Conservation (phyloP, 2,888 invertebrate genomes). For the Amiota minor region DNA sequence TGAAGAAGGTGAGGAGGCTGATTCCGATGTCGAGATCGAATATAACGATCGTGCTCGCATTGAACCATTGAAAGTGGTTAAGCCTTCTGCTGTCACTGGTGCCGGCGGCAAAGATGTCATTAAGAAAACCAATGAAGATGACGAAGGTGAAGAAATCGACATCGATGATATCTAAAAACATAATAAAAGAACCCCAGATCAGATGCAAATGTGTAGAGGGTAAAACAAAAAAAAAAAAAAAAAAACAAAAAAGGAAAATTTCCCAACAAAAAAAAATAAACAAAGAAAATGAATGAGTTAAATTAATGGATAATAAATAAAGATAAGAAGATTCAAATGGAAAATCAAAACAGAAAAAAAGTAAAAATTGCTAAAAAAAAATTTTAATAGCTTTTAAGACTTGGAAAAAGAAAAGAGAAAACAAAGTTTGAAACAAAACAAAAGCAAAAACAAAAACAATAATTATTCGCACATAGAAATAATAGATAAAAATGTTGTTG, state of each 20-base stretch:
- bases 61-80: constrained; percentile 81
- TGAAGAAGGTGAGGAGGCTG: constrained; percentile 74
- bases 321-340: too few species aligned
- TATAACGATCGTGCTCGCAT: constrained; percentile 90
- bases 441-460: not conserved
- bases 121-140: constrained; percentile 77
- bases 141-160: constrained; percentile 89
- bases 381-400: too few species aligned
- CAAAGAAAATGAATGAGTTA: too few species aligned
- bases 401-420: not conserved
- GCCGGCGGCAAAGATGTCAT: constrained; percentile 69
- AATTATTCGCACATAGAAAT: not conserved
- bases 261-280: too few species aligned
- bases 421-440: constrained; percentile 16
- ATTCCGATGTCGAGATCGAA: constrained; percentile 84
- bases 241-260: too few species aligned
- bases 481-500: not conserved
- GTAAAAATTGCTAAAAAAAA: too few species aligned
- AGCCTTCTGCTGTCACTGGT: constrained; percentile 74
- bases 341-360: too few species aligned
- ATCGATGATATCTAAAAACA: constrained; percentile 89
- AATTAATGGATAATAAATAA: too few species aligned
- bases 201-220: too few species aligned
- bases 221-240: too few species aligned
- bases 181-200: constrained; percentile 3